A percentile compares a stretch with the other conserved stretches of the same genome.
Evolutionary conservation across 92 coral and sea anemone species (phyloP).

Genomic region (Blastomussa wellsi): DNA sequence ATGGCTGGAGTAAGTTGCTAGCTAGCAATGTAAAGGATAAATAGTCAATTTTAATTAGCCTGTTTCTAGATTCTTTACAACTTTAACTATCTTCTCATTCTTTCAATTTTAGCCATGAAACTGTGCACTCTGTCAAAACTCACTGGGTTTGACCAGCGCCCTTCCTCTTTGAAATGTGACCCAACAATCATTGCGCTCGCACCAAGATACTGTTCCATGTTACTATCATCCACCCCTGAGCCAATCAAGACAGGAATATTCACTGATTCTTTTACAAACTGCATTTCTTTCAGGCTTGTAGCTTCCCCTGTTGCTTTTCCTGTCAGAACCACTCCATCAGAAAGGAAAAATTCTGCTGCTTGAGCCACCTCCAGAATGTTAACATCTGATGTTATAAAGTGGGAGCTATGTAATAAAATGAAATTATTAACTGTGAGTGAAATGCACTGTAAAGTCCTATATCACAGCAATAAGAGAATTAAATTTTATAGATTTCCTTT

Average conservation of each 20-base stretch:
- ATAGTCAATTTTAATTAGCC: neutral
- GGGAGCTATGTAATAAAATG: constrained; percentile 67
- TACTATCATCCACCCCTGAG: constrained; percentile 84
- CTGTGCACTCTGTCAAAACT: constrained; percentile 76
- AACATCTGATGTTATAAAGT: constrained; percentile 85
- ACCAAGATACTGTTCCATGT: constrained; percentile 79
- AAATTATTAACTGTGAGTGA: neutral
- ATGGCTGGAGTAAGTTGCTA: too few relatives aligned
- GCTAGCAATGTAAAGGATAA: neutral
- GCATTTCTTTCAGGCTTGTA: constrained; percentile 87
- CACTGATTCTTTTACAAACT: constrained; percentile 76
- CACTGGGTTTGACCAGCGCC: constrained; percentile 93
- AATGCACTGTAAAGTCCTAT: neutral
- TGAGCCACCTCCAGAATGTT: constrained; percentile 81
- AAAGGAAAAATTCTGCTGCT: constrained; percentile 93
- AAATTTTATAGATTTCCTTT: too few relatives aligned
- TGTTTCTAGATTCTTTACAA: neutral
- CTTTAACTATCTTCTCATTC: constrained; percentile 69
- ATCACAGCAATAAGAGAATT: too few relatives aligned
- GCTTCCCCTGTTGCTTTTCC: constrained; percentile 88
- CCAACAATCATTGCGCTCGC: constrained; percentile 91
- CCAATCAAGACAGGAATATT: constrained; percentile 90
- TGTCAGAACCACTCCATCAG: constrained; percentile 92
- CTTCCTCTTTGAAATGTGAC: constrained; percentile 91
- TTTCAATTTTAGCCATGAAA: constrained; percentile 96